These are phyloP conservation scores for Protaetia brevitarsis DNA, from an alignment of 1,140 invertebrate genomes.

Conservation along the genomic window DNA sequence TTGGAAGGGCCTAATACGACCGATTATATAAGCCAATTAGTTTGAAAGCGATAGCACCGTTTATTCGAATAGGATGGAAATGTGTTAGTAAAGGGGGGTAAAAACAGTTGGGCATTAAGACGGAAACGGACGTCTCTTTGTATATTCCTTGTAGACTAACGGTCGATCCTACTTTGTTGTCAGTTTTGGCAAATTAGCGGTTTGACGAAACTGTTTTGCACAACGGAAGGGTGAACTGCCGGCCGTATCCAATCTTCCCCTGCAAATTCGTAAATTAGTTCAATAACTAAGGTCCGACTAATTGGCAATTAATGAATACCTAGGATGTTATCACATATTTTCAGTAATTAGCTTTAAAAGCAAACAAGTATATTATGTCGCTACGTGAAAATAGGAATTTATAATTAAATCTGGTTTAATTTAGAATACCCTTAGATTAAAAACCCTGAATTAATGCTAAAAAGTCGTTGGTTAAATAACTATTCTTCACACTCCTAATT, in stretches of 20 bases:
- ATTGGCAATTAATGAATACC: constrained; percentile 7
- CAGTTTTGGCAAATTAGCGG: constrained; percentile 17
- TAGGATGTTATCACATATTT: constrained; percentile 1
- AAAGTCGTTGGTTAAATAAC: no score
- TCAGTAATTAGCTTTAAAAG: no score
- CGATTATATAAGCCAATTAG: constrained; percentile 18
- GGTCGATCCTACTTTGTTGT: constrained; percentile 6
- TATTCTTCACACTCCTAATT: no score
- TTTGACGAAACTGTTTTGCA: constrained; percentile 9
- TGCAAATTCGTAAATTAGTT: not conserved
- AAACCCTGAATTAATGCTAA: no score
- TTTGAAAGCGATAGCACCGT: constrained; percentile 10
- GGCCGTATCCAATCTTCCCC: not conserved
- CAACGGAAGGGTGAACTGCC: not conserved
- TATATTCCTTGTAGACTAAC: not conserved
- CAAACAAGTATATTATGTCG: no score
- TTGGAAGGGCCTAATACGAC: not conserved
- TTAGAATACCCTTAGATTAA: no score
- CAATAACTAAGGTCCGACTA: constrained; percentile 1
- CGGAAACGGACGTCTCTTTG: not conserved
- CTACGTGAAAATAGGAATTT: no score
- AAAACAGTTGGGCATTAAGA: not conserved
- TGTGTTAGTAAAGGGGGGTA: not conserved
- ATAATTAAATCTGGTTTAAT: no score
- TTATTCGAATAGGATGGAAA: not conserved